Base-by-base conservation (phyloP, 2,888 invertebrate species). In the Epistrophella euchroma region DNA sequence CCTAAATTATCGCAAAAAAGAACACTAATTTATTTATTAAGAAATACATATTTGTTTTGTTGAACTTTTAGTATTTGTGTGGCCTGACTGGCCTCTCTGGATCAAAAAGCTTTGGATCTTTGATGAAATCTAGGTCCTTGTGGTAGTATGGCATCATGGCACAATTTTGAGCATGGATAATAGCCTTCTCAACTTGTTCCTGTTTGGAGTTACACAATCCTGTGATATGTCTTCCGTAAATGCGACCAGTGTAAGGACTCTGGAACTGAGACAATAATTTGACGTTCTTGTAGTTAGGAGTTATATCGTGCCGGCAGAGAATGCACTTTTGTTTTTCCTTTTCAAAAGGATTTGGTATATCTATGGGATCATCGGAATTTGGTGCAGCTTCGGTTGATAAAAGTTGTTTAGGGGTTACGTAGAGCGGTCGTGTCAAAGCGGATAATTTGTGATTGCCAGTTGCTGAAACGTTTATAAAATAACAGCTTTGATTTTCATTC, bases 211-310 rank as follows among this genome's bases (percentile, higher is more conserved):
- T 94, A 91, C 99, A 99, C 55, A 99, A 94, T 0, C 99, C 98
- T 5, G 99, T 99, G 52, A 99, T 97, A 90, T 99, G 97, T 73
- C 96, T 94, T 0, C 97, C 97, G 91, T 98, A 99, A 85, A 98
- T 95, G 88, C 96, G 94, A 0, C 99, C 99, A 0, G 99, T 99
- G 91, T 97, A 98, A 0, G 97, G 96, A 40, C 99, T 99, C 90
- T 99, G 97, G 92, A 99, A 99, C 91, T 99, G 99, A 0, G 98
- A 97, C 6, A 99, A 92, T 4, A 99, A 92, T 89, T 97, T 95
- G 0, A 96, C 95, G 92, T 99, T 99, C 93, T 98, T 99, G 90
- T 97, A 98, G 91, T 97, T 95, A 0, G 97, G 96, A 0, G 94
- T 94, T n/a, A 98, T 95, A 40, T 96, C 94, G 82, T 96, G 91